A percentile compares a stretch with the other conserved stretches of the same genome.
phyloP scores from a whole-genome alignment of 2,888 invertebrate species.

The Asteroscopus sphinx region DNA sequence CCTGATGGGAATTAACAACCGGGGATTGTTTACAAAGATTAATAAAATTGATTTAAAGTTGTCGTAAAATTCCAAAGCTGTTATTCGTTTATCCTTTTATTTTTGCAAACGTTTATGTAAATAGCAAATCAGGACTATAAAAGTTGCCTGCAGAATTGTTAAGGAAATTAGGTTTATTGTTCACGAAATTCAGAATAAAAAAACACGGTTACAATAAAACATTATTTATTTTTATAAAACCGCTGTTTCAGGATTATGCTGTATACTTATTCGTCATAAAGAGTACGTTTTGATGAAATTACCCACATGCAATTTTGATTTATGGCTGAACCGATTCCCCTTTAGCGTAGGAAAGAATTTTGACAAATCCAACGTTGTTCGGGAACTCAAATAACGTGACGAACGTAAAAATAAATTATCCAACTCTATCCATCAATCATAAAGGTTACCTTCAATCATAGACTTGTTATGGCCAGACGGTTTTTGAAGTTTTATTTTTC shows the following conservation, averaged over 20 bases:
- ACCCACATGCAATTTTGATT: slow-evolving; percentile 54
- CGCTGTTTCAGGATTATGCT: slow-evolving; percentile 19
- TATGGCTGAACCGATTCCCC: slow-evolving; percentile 32
- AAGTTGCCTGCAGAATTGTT: slow-evolving; percentile 10
- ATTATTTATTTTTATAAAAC: slow-evolving; percentile 27
- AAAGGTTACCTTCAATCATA: slow-evolving; percentile 49
- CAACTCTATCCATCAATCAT: slow-evolving; percentile 61
- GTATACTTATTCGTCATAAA: slow-evolving; percentile 38
- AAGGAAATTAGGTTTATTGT: slow-evolving; percentile 11
- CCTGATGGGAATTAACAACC: slow-evolving; percentile 63
- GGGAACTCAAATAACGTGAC: slow-evolving; percentile 36
- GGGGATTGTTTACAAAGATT: slow-evolving; percentile 61
- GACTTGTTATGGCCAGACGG: slow-evolving; percentile 43
- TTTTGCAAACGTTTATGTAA: slow-evolving; percentile 24
- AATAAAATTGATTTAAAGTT: slow-evolving; percentile 63
- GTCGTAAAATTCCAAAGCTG: slow-evolving; percentile 56
- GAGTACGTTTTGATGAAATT: slow-evolving; percentile 41
- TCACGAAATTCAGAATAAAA: slow-evolving; percentile 15
- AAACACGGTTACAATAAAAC: slow-evolving; percentile 7
- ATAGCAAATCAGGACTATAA: slow-evolving; percentile 24
- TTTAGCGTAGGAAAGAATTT: slow-evolving; percentile 33
- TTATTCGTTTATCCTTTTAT: slow-evolving; percentile 38
- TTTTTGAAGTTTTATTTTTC: slow-evolving; percentile 8
- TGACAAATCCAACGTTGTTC: slow-evolving; percentile 42
- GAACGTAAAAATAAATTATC: slow-evolving; percentile 56